phyloP scores from a whole-genome alignment of 2,888 invertebrate genomes.

The Galerucella calmariensis region DNA sequence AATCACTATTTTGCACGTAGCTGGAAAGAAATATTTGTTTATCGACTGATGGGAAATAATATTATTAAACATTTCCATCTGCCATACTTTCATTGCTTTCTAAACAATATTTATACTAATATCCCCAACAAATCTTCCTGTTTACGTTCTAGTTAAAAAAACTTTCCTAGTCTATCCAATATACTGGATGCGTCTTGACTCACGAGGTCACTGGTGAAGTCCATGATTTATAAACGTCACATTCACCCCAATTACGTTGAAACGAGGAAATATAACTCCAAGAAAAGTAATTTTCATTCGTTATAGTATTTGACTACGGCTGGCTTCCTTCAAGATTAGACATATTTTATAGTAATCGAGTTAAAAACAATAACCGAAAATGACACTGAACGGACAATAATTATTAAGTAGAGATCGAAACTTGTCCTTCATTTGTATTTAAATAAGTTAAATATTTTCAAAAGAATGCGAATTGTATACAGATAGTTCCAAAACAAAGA shows the following conservation, averaged over 20 bases:
- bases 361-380: not conserved
- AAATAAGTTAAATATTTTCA: too few species aligned
- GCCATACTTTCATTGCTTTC: not conserved
- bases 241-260: constrained; percentile 48
- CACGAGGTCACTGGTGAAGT: constrained; percentile 38
- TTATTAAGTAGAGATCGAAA: not conserved
- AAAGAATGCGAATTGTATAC: too few species aligned
- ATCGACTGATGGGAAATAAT: not conserved
- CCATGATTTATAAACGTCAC: constrained; percentile 43
- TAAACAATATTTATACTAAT: not conserved
- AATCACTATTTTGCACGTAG: too few species aligned
- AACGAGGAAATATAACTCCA: constrained; percentile 15
- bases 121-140: not conserved
- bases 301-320: constrained; percentile 20
- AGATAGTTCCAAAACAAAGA: too few species aligned
- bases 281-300: constrained; percentile 27
- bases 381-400: not conserved
- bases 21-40: too few species aligned
- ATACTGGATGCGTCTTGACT: constrained; percentile 24
- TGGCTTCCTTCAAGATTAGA: constrained; percentile 11
- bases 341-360: constrained; percentile 16
- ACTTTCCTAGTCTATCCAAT: constrained; percentile 9
- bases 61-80: not conserved
- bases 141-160: not conserved
- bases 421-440: too few species aligned